phyloP scores from a whole-genome alignment of 2,113 vertebrate species.

The Sander lucioperca region DNA sequence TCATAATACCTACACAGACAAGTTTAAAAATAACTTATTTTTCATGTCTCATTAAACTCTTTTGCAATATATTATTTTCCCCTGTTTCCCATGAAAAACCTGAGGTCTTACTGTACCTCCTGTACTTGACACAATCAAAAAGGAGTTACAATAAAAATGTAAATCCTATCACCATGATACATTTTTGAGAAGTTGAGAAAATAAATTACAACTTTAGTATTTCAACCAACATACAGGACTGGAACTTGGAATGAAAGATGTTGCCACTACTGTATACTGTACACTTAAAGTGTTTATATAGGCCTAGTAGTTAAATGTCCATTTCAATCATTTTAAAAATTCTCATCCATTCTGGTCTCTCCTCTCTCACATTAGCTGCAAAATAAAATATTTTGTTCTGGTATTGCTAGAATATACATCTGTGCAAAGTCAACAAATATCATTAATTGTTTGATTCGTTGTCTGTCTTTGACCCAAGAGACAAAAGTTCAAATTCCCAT shows the following conservation, averaged over 20 bases:
- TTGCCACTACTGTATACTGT: too few relatives aligned
- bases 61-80: background rate
- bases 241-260: background rate
- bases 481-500: background rate
- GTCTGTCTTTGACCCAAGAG: background rate
- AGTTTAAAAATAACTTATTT: background rate
- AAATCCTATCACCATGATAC: background rate
- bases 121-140: background rate
- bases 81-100: background rate
- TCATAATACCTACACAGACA: background rate
- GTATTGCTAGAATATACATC: too few relatives aligned
- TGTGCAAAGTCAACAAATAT: background rate
- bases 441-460: background rate
- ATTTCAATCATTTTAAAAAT: background rate
- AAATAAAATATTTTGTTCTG: background rate
- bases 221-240: conserved; percentile 1
- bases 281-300: background rate
- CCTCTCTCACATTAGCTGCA: background rate
- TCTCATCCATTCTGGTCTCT: background rate
- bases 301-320: too few relatives aligned
- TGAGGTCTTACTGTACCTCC: background rate
- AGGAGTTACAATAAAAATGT: conserved; percentile 2
- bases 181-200: background rate
- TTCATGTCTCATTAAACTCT: background rate
- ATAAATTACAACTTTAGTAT: conserved; percentile 16